phyloP scores from a whole-genome alignment of 2,888 invertebrate genomes.

The Cactoblastis cactorum region DNA sequence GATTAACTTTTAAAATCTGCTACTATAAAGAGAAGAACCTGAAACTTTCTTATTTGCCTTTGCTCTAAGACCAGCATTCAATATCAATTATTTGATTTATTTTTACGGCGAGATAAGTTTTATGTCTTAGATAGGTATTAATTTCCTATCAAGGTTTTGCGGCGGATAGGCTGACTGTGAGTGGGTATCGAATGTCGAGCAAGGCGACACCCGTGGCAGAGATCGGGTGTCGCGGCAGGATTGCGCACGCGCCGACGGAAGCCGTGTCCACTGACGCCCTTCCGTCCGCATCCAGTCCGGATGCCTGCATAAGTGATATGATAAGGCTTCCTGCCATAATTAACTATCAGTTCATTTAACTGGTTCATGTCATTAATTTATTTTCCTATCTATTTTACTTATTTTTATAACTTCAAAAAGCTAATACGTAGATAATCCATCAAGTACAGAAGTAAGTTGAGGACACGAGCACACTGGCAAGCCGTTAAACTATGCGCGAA shows the following conservation, averaged over 20 bases:
- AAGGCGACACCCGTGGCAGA: slow-evolving; percentile 45
- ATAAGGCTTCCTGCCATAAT: slow-evolving; percentile 59
- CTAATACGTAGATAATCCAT: neutral
- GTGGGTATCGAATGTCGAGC: slow-evolving; percentile 33
- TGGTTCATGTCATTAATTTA: neutral
- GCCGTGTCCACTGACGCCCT: slow-evolving; percentile 51
- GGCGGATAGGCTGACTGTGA: slow-evolving; percentile 33
- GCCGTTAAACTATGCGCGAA: slow-evolving; percentile 38
- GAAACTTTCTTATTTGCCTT: too few relatives aligned
- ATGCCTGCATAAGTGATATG: slow-evolving; percentile 41
- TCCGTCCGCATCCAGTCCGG: slow-evolving; percentile 46
- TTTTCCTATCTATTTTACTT: neutral
- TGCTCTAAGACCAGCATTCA: too few relatives aligned
- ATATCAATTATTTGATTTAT: too few relatives aligned
- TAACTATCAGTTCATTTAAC: slow-evolving; percentile 15
- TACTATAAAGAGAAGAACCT: too few relatives aligned
- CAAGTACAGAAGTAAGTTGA: neutral
- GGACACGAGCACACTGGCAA: slow-evolving; percentile 25
- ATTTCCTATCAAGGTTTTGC: slow-evolving; percentile 17
- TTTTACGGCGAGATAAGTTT: neutral
- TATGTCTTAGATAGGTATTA: slow-evolving; percentile 12
- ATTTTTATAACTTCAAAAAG: neutral
- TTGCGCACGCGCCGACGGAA: slow-evolving; percentile 69
- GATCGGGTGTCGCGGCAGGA: slow-evolving; percentile 39
- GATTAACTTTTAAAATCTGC: too few relatives aligned